A percentile compares a stretch with the other conserved stretches of the same genome.
phyloP scores from a whole-genome alignment of 2,113 vertebrate genomes.

The Leptobrachium leishanense region DNA sequence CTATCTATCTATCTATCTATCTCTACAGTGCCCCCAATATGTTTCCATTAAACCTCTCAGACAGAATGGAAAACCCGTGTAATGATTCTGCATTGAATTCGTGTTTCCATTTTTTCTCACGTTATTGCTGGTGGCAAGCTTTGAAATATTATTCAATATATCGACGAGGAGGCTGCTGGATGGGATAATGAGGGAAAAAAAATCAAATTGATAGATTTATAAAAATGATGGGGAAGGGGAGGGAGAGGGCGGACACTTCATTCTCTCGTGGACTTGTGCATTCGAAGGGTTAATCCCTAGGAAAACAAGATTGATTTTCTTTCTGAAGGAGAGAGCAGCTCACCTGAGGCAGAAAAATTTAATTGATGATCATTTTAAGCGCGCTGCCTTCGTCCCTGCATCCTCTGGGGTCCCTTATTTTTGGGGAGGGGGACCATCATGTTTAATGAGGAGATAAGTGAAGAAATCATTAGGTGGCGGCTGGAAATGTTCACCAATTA shows the following conservation, averaged over 20 bases:
- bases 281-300: background rate
- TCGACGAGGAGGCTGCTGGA: background rate
- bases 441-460: background rate
- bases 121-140: background rate
- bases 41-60: too few species aligned
- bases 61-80: too few species aligned
- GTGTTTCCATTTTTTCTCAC: background rate
- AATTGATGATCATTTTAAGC: background rate
- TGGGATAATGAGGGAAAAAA: slow-evolving; percentile 12
- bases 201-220: slow-evolving; percentile 24
- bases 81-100: background rate
- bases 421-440: background rate
- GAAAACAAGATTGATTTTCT: slow-evolving; percentile 19
- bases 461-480: background rate
- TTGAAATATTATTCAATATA: slow-evolving; percentile 10
- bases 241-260: background rate
- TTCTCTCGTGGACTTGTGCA: too few species aligned
- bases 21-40: too few species aligned
- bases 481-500: background rate
- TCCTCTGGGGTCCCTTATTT: background rate
- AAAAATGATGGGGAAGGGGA: background rate
- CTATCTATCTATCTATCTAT: too few species aligned
- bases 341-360: background rate
- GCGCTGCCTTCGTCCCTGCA: background rate
- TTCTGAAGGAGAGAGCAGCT: slow-evolving; percentile 7